phyloP scores from a whole-genome alignment of 2,797 vertebrate genomes.

The Synaphobranchus kaupii region DNA sequence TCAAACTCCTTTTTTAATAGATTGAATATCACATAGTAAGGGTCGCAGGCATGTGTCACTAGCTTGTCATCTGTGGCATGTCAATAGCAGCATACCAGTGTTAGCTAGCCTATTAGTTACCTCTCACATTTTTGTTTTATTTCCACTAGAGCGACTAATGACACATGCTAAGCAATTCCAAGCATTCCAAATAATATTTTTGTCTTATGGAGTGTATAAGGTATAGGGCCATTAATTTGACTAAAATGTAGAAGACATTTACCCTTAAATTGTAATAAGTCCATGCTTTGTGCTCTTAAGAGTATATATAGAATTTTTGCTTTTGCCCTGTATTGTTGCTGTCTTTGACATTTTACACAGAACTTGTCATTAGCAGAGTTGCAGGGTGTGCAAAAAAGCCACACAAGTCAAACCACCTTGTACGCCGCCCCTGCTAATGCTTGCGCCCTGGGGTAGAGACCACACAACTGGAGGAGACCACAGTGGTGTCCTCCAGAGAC shows the following conservation, averaged over 20 bases:
- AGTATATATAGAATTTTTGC: background rate
- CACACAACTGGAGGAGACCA: slow-evolving; percentile 37
- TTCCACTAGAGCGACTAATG: too few relatives aligned
- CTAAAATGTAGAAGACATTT: background rate
- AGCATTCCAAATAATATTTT: background rate
- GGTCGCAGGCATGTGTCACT: background rate
- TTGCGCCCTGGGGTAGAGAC: slow-evolving; percentile 34
- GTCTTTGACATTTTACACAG: slow-evolving; percentile 28
- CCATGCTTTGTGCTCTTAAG: background rate
- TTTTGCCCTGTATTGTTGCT: slow-evolving; percentile 21
- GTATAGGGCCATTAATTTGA: background rate
- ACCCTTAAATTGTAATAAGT: background rate
- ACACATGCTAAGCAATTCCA: too few relatives aligned
- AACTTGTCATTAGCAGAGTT: slow-evolving; percentile 29
- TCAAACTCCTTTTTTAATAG: background rate
- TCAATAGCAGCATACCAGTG: too few relatives aligned
- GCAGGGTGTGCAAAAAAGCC: slow-evolving; percentile 34
- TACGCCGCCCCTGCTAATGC: slow-evolving; percentile 1
- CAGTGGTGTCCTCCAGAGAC: slow-evolving; percentile 18
- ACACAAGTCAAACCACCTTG: slow-evolving; percentile 21
- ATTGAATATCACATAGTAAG: background rate
- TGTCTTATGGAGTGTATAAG: background rate
- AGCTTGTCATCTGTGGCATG: background rate
- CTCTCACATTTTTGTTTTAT: too few relatives aligned
- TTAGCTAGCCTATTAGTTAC: too few relatives aligned